Conservation (phyloP, 2,888 invertebrate species). For the Nemurella pictetii region DNA sequence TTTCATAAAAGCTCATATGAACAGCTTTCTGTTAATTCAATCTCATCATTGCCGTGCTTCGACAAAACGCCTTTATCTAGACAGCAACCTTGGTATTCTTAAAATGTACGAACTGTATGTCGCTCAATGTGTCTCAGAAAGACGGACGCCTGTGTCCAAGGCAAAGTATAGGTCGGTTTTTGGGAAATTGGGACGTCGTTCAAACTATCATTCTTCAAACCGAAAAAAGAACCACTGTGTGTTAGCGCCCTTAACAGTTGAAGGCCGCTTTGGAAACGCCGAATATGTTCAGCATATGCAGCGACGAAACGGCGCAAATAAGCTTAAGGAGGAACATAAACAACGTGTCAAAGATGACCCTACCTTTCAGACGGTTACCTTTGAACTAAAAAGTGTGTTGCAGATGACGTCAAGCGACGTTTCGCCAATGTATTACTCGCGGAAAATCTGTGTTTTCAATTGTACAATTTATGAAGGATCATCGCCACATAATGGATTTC, state of each 20-base stretch:
- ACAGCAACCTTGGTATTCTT: no score
- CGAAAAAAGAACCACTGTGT: not conserved
- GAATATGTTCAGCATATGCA: not conserved
- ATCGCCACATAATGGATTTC: no score
- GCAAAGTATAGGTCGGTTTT: no score
- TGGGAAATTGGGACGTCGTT: not conserved
- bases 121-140: no score
- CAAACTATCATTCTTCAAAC: constrained; percentile 1
- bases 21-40: no score
- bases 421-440: not conserved
- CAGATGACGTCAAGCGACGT: not conserved
- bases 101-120: no score
- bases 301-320: not conserved
- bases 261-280: not conserved
- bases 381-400: not conserved
- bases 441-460: no score
- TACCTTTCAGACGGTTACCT: not conserved
- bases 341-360: not conserved
- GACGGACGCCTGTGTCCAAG: no score
- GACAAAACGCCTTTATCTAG: no score
- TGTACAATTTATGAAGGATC: no score
- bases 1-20: no score
- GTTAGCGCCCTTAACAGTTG: not conserved
- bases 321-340: not conserved
- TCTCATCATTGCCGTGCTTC: no score